Evolutionary conservation across 2,113 vertebrate genomes (phyloP).

Genomic region (Varanus salvator): DNA sequence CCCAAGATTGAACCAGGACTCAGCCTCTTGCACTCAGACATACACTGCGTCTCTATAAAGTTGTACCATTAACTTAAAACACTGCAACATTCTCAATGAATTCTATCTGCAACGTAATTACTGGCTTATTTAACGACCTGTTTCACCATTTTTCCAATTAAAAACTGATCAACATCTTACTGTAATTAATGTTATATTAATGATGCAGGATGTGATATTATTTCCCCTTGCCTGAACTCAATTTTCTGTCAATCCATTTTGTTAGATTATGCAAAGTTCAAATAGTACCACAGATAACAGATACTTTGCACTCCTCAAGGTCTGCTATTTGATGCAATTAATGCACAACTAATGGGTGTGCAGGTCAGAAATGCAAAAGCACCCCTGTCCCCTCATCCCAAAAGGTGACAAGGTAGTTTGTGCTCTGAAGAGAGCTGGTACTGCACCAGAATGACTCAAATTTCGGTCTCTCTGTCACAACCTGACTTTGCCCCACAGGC

Average conservation of each 20-base stretch:
- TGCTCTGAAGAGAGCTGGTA: background rate
- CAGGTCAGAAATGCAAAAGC: background rate
- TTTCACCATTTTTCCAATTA: background rate
- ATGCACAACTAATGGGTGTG: background rate
- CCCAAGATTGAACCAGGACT: background rate
- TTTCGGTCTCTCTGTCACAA: background rate
- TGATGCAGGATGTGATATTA: background rate
- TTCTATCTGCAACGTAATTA: background rate
- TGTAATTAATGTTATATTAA: background rate
- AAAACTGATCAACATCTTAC: background rate
- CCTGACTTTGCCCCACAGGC: background rate
- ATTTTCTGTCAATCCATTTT: background rate
- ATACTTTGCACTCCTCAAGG: background rate
- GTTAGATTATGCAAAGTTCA: background rate
- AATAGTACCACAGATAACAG: background rate
- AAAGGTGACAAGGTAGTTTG: background rate
- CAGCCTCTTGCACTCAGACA: background rate
- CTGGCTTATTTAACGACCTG: background rate
- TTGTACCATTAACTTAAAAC: background rate
- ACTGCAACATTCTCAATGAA: background rate
- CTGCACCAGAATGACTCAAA: background rate
- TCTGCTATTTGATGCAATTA: background rate
- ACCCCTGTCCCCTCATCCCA: no score
- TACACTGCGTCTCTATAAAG: background rate
- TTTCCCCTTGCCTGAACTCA: background rate